phyloP scores from a whole-genome alignment of 2,113 vertebrate species.

The Triplophysa dalaica region DNA sequence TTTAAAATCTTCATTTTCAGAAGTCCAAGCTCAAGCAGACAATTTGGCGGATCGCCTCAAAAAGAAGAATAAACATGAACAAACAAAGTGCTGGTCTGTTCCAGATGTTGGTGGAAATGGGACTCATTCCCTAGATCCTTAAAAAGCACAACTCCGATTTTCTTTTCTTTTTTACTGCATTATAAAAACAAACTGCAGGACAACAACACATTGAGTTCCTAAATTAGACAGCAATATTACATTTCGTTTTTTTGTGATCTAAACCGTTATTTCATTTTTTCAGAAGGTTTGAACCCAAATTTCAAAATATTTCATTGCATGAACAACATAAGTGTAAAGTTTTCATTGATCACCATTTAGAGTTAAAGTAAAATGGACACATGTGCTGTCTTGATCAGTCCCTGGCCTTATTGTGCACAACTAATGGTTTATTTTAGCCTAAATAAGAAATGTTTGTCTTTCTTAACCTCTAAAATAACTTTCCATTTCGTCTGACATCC shows the following conservation, averaged over 20 bases:
- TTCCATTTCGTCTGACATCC: too few species aligned
- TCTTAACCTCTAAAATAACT: too few species aligned
- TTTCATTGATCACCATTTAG: slow-evolving; percentile 26
- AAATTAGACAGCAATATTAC: slow-evolving; percentile 26
- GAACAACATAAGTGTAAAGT: slow-evolving; percentile 13
- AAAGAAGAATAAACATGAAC: slow-evolving; percentile 55
- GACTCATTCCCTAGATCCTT: slow-evolving; percentile 29
- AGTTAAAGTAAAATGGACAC: too few species aligned
- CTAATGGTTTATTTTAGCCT: too few species aligned
- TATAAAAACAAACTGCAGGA: slow-evolving; percentile 38
- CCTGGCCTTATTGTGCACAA: too few species aligned
- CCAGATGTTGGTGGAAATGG: slow-evolving; percentile 52
- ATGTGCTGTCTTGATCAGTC: too few species aligned
- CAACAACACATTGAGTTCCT: slow-evolving; percentile 3
- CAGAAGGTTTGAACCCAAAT: not conserved
- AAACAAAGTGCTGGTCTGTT: slow-evolving; percentile 50
- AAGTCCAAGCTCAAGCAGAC: slow-evolving; percentile 43
- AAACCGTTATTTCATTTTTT: not conserved
- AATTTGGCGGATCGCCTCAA: slow-evolving; percentile 48
- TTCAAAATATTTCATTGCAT: not conserved
- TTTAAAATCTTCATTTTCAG: slow-evolving; percentile 52
- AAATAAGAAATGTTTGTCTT: too few species aligned
- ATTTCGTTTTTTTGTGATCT: slow-evolving; percentile 32
- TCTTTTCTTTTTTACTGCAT: slow-evolving; percentile 47
- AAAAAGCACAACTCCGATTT: slow-evolving; percentile 42